These are phyloP conservation scores for Lasioglossum baleicum DNA, from an alignment of 1,140 invertebrate species.

Conservation along the genomic window DNA sequence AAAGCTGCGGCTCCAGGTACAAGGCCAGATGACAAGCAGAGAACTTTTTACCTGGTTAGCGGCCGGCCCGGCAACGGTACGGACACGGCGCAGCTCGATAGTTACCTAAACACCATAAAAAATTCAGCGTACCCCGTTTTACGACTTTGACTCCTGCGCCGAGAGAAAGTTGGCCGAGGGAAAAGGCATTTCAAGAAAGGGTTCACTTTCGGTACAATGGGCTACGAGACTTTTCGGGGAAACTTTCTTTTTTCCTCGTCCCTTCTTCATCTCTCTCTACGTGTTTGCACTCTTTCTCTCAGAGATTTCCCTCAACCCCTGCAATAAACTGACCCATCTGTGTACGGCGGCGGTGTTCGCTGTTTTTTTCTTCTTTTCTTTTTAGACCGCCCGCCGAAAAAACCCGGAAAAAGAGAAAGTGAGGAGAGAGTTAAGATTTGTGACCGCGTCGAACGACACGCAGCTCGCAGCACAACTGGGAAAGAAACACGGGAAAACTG, in stretches of 20 bases:
- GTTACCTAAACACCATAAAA: conserved; percentile 77
- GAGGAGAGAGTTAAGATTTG: conserved; percentile 72
- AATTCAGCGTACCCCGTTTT: conserved; percentile 67
- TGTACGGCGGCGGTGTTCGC: conserved; percentile 24
- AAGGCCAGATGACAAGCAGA: conserved; percentile 19
- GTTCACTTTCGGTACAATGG: conserved; percentile 64
- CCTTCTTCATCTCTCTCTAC: background rate
- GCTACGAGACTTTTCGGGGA: conserved; percentile 20
- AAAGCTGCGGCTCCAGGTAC: conserved; percentile 4
- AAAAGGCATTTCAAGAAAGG: conserved; percentile 65
- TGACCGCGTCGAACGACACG: conserved; percentile 39
- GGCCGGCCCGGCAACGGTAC: background rate
- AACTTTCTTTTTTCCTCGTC: conserved; percentile 72
- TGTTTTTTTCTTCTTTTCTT: conserved; percentile 63
- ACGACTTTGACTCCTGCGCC: conserved; percentile 62
- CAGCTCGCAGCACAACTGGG: background rate
- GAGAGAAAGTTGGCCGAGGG: conserved; percentile 70
- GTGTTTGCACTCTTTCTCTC: conserved; percentile 11
- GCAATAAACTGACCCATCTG: conserved; percentile 72
- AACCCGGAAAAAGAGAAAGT: conserved; percentile 67
- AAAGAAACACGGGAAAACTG: background rate
- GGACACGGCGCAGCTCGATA: conserved; percentile 43
- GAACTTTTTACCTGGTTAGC: conserved; percentile 59
- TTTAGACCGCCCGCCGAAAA: conserved; percentile 42
- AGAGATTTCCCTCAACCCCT: conserved; percentile 67